Conservation (phyloP, 2,888 invertebrate genomes). For the Chouioia cunea region DNA sequence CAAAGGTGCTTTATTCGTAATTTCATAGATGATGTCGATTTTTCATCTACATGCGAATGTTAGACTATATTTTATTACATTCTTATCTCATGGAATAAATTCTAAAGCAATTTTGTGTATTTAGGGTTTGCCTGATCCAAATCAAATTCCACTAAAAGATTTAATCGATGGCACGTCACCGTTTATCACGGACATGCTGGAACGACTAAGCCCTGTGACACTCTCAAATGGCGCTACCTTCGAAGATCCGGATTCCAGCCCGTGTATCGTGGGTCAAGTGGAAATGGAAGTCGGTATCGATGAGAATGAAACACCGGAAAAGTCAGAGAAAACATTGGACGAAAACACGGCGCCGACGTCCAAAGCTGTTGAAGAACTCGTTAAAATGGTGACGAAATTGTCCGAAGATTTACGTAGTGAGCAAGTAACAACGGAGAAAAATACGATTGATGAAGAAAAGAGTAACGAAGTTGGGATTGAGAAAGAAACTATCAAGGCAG, state of each 20-base stretch:
- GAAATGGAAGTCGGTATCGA: too few species aligned
- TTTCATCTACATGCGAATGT: too few species aligned
- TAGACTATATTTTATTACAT: too few species aligned
- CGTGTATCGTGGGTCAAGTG: too few species aligned
- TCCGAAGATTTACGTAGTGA: conserved; percentile 48
- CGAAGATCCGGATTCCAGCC: background rate
- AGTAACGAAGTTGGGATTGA: background rate
- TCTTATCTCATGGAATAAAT: conserved; percentile 1
- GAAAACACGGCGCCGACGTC: conserved; percentile 41
- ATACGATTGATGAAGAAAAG: conserved; percentile 7
- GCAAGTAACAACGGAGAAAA: background rate
- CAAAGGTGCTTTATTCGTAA: conserved; percentile 23
- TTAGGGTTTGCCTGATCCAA: conserved; percentile 51
- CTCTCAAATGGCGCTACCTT: conserved; percentile 43
- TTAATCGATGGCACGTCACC: conserved; percentile 59
- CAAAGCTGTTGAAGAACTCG: conserved; percentile 52
- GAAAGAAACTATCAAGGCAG: conserved; percentile 38
- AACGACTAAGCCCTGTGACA: conserved; percentile 45
- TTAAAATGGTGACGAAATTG: conserved; percentile 52
- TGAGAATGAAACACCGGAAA: background rate
- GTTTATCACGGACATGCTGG: conserved; percentile 55
- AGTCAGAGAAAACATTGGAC: background rate
- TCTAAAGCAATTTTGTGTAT: background rate
- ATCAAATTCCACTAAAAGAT: conserved; percentile 57
- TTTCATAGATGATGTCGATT: background rate